Evolutionary conservation across 2,888 invertebrate genomes (phyloP), one percentile per base, ranked within the genome.

Genomic region (Dynastes grantii): DNA sequence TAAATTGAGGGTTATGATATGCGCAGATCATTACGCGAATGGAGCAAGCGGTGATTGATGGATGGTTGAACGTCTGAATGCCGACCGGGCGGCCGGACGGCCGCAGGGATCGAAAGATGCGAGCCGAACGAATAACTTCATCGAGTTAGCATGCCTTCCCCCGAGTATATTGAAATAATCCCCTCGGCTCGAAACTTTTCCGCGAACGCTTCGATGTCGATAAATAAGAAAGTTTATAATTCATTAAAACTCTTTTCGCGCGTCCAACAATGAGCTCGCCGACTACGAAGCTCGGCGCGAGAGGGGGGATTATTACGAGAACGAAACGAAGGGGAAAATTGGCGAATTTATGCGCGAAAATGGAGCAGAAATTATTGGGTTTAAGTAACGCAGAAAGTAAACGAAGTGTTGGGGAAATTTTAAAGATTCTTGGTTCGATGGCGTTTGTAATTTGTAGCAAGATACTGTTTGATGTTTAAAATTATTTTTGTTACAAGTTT

Each of bases 161-260:
- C 49, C 27, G 49, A 45, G 45, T 45, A 45, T 49, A 68, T 68
- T 49, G 67, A 68, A 68, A 68, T 68, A 68, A 68, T 68, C 49
- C 45, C 2, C 53, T 53, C 53, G 53, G 53, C 53, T 40, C 11
- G 58, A 58, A 73, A 58, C 22, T 73, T 73, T 58, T 45, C 45
- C 61, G 27, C 45, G 37, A 40, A 2, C 61, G 55, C 22, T 58
- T 11, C 40, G 11, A 1, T 11, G 73, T 40, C 73, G 58, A 73
- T 73, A 73, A 73, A 73, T 73, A 73, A 73, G 58, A 73, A 73
- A 73, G 61, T 73, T 73, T 73, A 73, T 37, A 73, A 73, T 73
- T 73, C 58, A 73, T 73, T 73, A 73, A 61, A 73, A 73, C 58
- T 73, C 61, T 61, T 61, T 61, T 45, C 45, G 73, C 8, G 61